Evolutionary conservation across 2,113 vertebrate genomes (phyloP), one percentile per base, ranked within the genome.

Genomic region (Eudyptes chrysolophus): DNA sequence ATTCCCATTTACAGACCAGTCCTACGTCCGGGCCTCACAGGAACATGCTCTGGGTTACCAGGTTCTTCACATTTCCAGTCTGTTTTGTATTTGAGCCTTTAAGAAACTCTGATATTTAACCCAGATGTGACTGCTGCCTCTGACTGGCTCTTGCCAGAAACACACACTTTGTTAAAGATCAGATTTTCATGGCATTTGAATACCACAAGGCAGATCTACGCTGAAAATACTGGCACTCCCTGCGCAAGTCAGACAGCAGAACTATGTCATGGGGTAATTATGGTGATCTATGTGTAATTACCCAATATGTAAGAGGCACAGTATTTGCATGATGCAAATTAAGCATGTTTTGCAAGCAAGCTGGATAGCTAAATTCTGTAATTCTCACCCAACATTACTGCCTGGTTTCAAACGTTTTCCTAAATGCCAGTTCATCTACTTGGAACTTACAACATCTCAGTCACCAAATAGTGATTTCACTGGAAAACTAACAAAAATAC

Each of bases 61-160:
- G 72, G 64, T 84, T 87, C 90, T 92, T 77, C 86, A 82, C 65
- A 84, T 65, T 92, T 89, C 69, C 89, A 91, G 81, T 36, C 86
- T 95, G 91, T 3, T 95, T 91, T 95, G 40, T 68, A 57, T 94
- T 76, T 60, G 36, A 92, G 80, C 72, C 81, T 52, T 68, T 72
- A 82, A 95, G 77, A 62, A 84, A 70, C 61, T 65, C 70, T 7
- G 11, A 48, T 92, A 92, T 96, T 92, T 87, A 97, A 89, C 80
- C 84, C 94, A 95, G 92, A 92, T 95, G 94, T 61, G 84, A 51
- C 62, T 61, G 46, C 90, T 85, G 94, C 90, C 79, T 94, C 66
- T 69, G 92, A 86, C 74, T 27, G 42, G 69, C 51, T 88, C 86
- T 71, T 92, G 92, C 94, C 95, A 92, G 94, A 91, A 90, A 76